Base-by-base conservation (phyloP, 2,888 invertebrate species). In the Coelinius sp. region DNA sequence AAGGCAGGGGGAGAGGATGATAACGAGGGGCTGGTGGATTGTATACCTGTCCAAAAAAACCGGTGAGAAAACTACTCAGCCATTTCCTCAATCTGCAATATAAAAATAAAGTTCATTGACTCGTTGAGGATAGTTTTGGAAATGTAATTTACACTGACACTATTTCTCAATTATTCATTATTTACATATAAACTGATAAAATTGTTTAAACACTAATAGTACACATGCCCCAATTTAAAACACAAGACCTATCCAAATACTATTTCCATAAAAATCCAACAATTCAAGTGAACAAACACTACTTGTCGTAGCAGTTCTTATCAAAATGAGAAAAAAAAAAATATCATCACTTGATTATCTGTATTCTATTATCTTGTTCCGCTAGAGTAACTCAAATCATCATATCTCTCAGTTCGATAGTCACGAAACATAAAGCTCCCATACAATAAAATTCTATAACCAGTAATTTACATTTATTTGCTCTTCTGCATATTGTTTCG, bases 1-100 rank as follows among this genome's bases (percentile, higher is more conserved):
- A n/a, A n/a, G n/a, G n/a, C n/a, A n/a, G 25, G 27, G 56, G 59
- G 59, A n/a, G n/a, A n/a, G 59, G 59, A 59, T 59, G 59, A 59
- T 31, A 59, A 35, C 31, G 20, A 59, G 20, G 35, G 31, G 35
- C 10, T 35, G 31, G 31, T 31, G 35, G 8, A 3, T 20, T 14
- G 35, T 59, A n/a, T n/a, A 17, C n/a, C 20, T 59, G 17, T 59
- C 17, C 1, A 20, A 35, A 20, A 35, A 59, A 59, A 59, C 59
- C 59, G 59, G 59, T 59, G 59, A 59, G 59, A 25, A 20, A 52
- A 20, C 10, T 1, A 1, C 10, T 22, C 27, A n/a, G 17, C 27
- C 53, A 25, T 53, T 53, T 27, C 53, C 46, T 49, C 46, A 49
- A 49, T 49, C 46, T 7, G 5, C 44, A 44, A 44, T 20, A 17